Evolutionary conservation across 2,888 invertebrate genomes (phyloP), one percentile per base, ranked within the genome.

Genomic region (Lordiphosa andalusiaca): DNA sequence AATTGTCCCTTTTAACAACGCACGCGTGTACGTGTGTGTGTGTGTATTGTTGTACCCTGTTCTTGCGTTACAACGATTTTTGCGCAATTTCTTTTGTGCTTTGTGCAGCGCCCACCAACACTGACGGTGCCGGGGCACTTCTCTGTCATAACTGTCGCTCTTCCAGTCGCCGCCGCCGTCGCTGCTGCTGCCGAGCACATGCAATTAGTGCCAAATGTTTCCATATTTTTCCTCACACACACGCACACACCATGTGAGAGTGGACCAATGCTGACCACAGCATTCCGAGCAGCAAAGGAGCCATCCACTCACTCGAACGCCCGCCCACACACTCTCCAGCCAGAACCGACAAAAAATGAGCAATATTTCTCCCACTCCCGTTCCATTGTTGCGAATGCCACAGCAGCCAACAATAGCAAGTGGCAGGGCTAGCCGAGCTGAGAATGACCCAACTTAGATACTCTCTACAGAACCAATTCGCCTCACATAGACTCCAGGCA

Each of bases 131-230:
- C 71, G 72, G 55, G 66, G 72, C 72, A 61, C 60, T 55, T 44
- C 30, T 44, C 80, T 82, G 80, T 84, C 80, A 82, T 84, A 82
- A 78, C 80, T 82, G 75, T 78, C 80, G 80, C 84, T 74, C 71
- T 72, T 67, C 68, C 75, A 58, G 49, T 39, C 16, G 48, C 38
- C 19, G 42, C 65, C 50, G 69, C 36, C 40, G 21, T 46, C 46
- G 55, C 44, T 58, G 46, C 56, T 65, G 62, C 67, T 69, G 59
- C 63, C 73, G 73, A 81, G 84, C 81, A 80, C 68, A 83, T 81
- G 87, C 87, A 87, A 87, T 87, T 87, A 87, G 86, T 87, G 86
- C 85, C 86, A 87, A 87, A 87, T 87, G 86, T 87, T 87, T 87
- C 86, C 86, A 86, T 86, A 86, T 86, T 85, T 84, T 80, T 83